phyloP scores from a whole-genome alignment of 2,797 vertebrate species.

The Podarcis lilfordi region DNA sequence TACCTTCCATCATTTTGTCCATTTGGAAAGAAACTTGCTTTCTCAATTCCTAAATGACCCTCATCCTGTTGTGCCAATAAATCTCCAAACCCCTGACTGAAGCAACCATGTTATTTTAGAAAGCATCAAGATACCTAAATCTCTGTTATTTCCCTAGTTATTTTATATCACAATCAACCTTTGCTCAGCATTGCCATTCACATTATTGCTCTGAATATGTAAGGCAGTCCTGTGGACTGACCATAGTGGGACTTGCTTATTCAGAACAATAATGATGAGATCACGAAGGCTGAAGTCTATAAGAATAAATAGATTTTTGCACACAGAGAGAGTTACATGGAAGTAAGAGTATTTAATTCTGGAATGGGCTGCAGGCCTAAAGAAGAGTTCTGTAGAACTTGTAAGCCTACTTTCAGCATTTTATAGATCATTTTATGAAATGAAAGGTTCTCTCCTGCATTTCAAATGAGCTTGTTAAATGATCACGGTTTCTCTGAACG shows the following conservation, averaged over 20 bases:
- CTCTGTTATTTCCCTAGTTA: neutral
- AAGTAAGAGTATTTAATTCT: neutral
- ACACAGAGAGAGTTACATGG: no score
- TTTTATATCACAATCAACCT: neutral
- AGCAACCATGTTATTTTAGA: neutral
- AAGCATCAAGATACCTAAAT: neutral
- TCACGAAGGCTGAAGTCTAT: no score
- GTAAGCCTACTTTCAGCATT: neutral
- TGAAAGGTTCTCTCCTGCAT: neutral
- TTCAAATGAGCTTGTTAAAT: constrained; percentile 15
- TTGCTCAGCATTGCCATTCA: no score
- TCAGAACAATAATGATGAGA: neutral
- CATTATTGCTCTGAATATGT: neutral
- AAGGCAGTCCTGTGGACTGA: neutral
- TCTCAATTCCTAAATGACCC: neutral
- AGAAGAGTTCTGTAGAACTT: neutral
- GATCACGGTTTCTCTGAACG: neutral
- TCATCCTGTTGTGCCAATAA: neutral
- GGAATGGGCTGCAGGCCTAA: neutral
- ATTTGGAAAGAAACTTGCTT: neutral
- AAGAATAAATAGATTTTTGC: neutral
- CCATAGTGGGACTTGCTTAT: neutral
- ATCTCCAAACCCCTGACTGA: neutral
- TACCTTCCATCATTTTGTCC: neutral
- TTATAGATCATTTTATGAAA: neutral